Conservation (phyloP, 1,140 invertebrate species). For the Carcinoscorpius rotundicauda region DNA sequence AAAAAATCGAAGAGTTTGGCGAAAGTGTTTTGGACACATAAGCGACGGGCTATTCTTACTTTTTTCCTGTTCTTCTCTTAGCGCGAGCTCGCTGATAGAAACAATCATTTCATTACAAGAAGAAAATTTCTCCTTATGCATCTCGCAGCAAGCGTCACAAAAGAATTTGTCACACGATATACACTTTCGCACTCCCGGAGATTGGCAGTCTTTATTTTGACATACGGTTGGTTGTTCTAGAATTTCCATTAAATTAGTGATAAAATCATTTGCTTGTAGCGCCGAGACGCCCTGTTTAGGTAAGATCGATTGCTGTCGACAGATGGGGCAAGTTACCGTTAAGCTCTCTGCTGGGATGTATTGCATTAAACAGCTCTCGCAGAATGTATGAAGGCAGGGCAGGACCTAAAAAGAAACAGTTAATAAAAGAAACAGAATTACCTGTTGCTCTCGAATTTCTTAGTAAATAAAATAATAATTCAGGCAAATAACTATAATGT, state of each 20-base stretch:
- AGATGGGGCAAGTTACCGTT: constrained; percentile 41
- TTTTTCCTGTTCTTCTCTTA: constrained; percentile 14
- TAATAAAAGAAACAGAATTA: too few relatives aligned
- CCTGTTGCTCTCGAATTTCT: too few relatives aligned
- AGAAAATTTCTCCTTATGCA: constrained; percentile 3
- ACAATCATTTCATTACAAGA: constrained; percentile 20
- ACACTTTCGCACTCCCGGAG: constrained; percentile 17
- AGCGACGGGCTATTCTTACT: neutral
- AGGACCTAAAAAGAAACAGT: constrained; percentile 27
- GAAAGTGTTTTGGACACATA: constrained; percentile 33
- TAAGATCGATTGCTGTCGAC: constrained; percentile 41
- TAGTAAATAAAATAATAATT: too few relatives aligned
- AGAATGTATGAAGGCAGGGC: constrained; percentile 37
- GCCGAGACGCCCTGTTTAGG: constrained; percentile 38
- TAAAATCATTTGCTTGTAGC: constrained; percentile 38
- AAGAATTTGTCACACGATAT: constrained; percentile 23
- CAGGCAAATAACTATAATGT: too few relatives aligned
- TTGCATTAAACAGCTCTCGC: constrained; percentile 31
- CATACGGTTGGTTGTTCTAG: constrained; percentile 22
- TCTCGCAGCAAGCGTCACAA: constrained; percentile 19
- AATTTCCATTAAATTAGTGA: constrained; percentile 36
- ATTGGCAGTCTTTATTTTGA: constrained; percentile 16
- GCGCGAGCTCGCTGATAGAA: constrained; percentile 20
- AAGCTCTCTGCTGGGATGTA: constrained; percentile 36
- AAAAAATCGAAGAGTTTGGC: constrained; percentile 39